phyloP scores from a whole-genome alignment of 2,888 invertebrate species.

The Ametastegia equiseti region DNA sequence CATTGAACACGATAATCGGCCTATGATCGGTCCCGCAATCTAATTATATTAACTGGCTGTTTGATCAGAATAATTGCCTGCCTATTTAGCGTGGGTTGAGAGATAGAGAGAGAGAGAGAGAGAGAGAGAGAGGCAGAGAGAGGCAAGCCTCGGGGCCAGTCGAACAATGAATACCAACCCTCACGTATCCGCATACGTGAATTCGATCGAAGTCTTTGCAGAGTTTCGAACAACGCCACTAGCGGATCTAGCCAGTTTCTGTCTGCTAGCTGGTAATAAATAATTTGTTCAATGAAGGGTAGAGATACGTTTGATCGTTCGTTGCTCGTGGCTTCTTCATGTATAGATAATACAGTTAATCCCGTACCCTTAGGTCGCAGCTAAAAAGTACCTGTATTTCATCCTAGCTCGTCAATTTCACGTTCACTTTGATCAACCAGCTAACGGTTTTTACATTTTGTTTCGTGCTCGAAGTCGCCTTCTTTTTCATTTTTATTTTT shows the following conservation, averaged over 20 bases:
- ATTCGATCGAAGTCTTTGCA: constrained; percentile 37
- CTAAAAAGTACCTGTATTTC: background rate
- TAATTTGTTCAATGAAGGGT: constrained; percentile 24
- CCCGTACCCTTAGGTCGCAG: background rate
- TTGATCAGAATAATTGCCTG: constrained; percentile 37
- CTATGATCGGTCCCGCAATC: constrained; percentile 2
- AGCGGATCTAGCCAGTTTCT: constrained; percentile 2
- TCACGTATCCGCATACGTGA: background rate
- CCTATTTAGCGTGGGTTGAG: constrained; percentile 27
- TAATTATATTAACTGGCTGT: constrained; percentile 41
- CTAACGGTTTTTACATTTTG: background rate
- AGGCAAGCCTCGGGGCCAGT: constrained; percentile 8
- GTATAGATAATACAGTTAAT: constrained; percentile 17
- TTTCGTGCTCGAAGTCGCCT: background rate
- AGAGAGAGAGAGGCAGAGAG: too few species aligned
- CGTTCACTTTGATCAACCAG: constrained; percentile 8
- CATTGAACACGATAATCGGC: background rate
- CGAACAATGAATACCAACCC: constrained; percentile 11
- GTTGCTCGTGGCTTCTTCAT: background rate
- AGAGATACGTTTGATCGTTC: constrained; percentile 35
- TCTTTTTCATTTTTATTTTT: background rate
- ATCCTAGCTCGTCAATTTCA: background rate
- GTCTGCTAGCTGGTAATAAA: constrained; percentile 24
- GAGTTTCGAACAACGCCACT: background rate
- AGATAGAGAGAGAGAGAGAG: too few species aligned